phyloP scores from a whole-genome alignment of 37 sponge, comb jelly and placozoan species.

The Theonella swinhoei region DNA sequence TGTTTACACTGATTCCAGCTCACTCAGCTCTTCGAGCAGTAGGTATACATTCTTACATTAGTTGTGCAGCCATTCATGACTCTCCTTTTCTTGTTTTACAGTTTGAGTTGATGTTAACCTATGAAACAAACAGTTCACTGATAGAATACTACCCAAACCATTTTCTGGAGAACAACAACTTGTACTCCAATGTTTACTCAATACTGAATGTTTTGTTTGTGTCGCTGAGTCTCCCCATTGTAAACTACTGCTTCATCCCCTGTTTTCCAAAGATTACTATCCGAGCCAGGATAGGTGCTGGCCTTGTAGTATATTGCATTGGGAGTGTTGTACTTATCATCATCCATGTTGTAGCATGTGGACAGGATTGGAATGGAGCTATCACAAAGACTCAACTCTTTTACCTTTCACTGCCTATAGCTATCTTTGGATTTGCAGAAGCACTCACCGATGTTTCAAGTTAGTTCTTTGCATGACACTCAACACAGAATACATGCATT shows the following conservation, averaged over 20 bases:
- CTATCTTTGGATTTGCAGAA: slow-evolving; percentile 16
- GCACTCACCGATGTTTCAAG: slow-evolving; percentile 12
- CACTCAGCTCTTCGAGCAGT: no score
- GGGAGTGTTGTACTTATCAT: neutral
- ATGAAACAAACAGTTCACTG: neutral
- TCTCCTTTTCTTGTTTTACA: neutral
- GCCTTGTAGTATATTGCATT: slow-evolving; percentile 1
- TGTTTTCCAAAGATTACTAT: slow-evolving; percentile 10
- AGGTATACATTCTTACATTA: no score
- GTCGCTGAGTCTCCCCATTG: neutral
- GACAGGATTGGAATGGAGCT: neutral
- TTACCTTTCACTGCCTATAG: slow-evolving; percentile 16
- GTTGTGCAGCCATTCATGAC: no score
- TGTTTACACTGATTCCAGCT: slow-evolving; percentile 3
- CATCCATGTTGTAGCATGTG: neutral
- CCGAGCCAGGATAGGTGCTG: slow-evolving; percentile 9
- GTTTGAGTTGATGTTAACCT: neutral
- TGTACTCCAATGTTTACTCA: neutral
- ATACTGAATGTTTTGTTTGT: neutral
- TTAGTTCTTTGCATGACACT: neutral
- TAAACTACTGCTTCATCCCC: slow-evolving; percentile 36
- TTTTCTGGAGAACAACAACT: neutral
- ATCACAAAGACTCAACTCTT: neutral
- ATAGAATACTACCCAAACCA: neutral
- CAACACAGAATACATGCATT: no score